Evolutionary conservation across 2,113 vertebrate genomes (phyloP).

Genomic region (Diphyllodes magnificus): DNA sequence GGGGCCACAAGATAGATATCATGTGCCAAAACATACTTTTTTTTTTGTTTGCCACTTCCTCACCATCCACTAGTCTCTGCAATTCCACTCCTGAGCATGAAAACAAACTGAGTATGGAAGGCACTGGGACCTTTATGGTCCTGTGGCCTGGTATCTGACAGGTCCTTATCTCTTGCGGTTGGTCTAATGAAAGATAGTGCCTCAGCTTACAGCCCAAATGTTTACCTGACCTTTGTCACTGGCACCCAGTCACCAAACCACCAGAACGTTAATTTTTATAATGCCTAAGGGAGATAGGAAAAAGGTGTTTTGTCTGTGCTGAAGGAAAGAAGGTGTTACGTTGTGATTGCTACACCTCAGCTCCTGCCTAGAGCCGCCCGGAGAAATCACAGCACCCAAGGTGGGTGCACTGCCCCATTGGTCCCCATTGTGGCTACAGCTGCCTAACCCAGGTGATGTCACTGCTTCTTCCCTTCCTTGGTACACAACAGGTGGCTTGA

Average conservation of each 20-base stretch:
- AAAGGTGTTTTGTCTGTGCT: neutral
- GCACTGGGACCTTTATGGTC: neutral
- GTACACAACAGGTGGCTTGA: neutral
- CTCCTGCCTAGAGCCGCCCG: neutral
- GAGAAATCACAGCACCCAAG: neutral
- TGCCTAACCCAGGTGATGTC: neutral
- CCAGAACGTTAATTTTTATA: neutral
- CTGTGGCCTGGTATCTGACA: neutral
- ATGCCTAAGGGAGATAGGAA: neutral
- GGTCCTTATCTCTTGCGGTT: neutral
- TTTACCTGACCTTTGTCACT: conserved; percentile 10
- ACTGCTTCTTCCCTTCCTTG: neutral
- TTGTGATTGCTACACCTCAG: neutral
- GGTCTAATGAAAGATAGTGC: neutral
- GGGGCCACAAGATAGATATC: neutral
- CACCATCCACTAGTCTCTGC: neutral
- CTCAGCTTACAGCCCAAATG: neutral
- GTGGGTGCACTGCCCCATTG: neutral
- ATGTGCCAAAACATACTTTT: neutral
- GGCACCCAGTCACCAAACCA: neutral
- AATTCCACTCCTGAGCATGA: neutral
- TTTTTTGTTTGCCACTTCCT: neutral
- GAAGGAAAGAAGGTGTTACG: neutral
- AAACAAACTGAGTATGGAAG: neutral
- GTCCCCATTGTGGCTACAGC: neutral